Percentiles rank a stretch among this genome's conserved stretches.
Conservation (phyloP, 2,113 vertebrate genomes). For the Corvus hawaiiensis region DNA sequence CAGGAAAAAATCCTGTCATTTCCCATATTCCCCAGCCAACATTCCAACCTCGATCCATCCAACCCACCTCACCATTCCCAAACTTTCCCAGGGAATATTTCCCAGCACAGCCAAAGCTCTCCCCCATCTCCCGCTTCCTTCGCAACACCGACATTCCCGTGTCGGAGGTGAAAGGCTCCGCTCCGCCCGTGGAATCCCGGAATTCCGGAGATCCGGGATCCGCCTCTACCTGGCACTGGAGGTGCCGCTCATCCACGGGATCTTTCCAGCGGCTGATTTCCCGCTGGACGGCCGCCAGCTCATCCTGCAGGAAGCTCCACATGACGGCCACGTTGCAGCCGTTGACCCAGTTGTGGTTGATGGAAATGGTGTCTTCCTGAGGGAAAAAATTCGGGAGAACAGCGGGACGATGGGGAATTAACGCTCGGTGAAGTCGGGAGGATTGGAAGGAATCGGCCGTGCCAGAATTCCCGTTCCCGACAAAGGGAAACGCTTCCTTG, state of each 20-base stretch:
- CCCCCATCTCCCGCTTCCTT: neutral
- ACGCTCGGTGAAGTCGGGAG: too few species aligned
- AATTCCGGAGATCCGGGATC: neutral
- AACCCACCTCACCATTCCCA: too few species aligned
- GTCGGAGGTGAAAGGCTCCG: neutral
- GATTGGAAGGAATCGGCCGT: rapidly evolving
- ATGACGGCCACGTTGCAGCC: constrained; percentile 89
- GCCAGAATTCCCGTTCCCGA: neutral
- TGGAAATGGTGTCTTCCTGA: constrained; percentile 96
- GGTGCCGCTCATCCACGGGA: constrained; percentile 87
- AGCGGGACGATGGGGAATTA: too few species aligned
- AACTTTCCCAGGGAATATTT: neutral
- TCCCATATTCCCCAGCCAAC: neutral
- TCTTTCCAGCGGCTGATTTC: constrained; percentile 87
- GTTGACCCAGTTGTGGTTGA: constrained; percentile 98
- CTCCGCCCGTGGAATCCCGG: too few species aligned
- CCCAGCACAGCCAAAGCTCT: neutral
- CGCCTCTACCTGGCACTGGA: constrained; percentile 88
- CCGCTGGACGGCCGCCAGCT: constrained; percentile 83
- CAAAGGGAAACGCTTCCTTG: neutral
- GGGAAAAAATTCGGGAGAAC: neutral
- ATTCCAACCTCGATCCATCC: neutral
- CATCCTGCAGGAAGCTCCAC: constrained; percentile 92
- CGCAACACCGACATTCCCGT: neutral
- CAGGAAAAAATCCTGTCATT: neutral